Conservation (phyloP, 2,113 vertebrate species). For the Caranx melampygus region DNA sequence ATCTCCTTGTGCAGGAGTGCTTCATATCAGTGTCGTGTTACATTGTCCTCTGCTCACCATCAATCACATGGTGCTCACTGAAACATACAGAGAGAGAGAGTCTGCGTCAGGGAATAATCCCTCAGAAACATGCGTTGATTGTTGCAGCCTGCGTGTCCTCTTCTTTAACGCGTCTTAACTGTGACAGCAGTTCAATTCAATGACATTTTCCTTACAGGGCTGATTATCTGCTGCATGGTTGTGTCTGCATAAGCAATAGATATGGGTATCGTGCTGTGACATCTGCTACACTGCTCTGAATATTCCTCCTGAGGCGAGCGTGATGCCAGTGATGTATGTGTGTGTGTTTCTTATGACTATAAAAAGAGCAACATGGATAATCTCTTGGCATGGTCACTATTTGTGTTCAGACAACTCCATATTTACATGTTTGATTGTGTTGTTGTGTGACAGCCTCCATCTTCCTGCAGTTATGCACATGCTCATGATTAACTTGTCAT, state of each 20-base stretch:
- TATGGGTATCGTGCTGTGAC: constrained; percentile 55
- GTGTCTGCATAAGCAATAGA: constrained; percentile 35
- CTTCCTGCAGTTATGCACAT: constrained; percentile 31
- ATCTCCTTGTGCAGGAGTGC: constrained; percentile 31
- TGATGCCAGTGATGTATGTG: constrained; percentile 22
- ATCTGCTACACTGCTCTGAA: constrained; percentile 56
- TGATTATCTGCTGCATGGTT: constrained; percentile 42
- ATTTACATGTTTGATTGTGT: constrained; percentile 48
- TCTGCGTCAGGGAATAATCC: constrained; percentile 10
- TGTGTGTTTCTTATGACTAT: constrained; percentile 20
- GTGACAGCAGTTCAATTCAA: constrained; percentile 23
- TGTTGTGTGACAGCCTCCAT: constrained; percentile 27
- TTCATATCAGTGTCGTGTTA: constrained; percentile 14
- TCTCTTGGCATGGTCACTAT: constrained; percentile 36
- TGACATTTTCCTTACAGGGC: constrained; percentile 35
- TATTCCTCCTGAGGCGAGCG: constrained; percentile 37
- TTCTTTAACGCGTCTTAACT: constrained; percentile 28
- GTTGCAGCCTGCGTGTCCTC: constrained; percentile 7
- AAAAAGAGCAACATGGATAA: constrained; percentile 50
- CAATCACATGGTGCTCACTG: constrained; percentile 42
- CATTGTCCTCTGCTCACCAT: constrained; percentile 5
- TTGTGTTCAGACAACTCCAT: constrained; percentile 49
- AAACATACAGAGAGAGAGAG: constrained; percentile 14
- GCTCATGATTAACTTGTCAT: constrained; percentile 37
- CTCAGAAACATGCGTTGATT: constrained; percentile 16